A percentile compares a stretch with the other conserved stretches of the same genome.
Evolutionary conservation across 1,140 invertebrate genomes (phyloP).

Genomic region (Drosophila arizonae): DNA sequence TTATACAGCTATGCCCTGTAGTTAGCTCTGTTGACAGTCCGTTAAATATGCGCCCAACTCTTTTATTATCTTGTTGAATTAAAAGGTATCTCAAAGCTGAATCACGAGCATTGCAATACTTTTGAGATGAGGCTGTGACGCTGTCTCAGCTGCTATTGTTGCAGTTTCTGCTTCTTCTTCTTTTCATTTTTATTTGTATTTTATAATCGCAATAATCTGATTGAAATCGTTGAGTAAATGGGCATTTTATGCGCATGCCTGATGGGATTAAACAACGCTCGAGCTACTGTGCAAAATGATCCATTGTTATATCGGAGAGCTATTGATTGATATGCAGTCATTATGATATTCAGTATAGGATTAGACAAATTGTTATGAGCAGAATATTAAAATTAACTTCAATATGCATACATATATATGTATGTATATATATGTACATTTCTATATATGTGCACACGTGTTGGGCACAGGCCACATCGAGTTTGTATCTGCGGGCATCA

Average conservation of each 20-base stretch:
- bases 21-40: too few relatives aligned
- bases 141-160: not conserved
- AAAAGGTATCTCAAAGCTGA: conserved; percentile 8
- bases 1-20: too few relatives aligned
- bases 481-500: conserved; percentile 11
- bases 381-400: conserved; percentile 30
- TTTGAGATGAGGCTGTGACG: not conserved
- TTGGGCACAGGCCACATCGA: conserved; percentile 3
- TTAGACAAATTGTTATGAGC: conserved; percentile 32
- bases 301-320: conserved; percentile 35
- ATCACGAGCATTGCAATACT: too few relatives aligned
- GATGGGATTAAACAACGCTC: conserved; percentile 36
- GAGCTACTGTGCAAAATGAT: conserved; percentile 48
- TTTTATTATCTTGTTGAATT: too few relatives aligned
- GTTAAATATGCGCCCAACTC: too few relatives aligned
- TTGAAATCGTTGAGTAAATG: conserved; percentile 46
- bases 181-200: conserved; percentile 1
- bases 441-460: conserved; percentile 20
- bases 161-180: conserved; percentile 1
- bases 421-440: not conserved
- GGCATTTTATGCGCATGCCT: conserved; percentile 47
- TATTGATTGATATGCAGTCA: conserved; percentile 46
- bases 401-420: conserved; percentile 1
- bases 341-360: conserved; percentile 39
- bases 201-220: conserved; percentile 48